Percentiles rank a stretch among this genome's conserved stretches.
phyloP scores from a whole-genome alignment of 1,140 invertebrate genomes.

The Orchesella cincta region DNA sequence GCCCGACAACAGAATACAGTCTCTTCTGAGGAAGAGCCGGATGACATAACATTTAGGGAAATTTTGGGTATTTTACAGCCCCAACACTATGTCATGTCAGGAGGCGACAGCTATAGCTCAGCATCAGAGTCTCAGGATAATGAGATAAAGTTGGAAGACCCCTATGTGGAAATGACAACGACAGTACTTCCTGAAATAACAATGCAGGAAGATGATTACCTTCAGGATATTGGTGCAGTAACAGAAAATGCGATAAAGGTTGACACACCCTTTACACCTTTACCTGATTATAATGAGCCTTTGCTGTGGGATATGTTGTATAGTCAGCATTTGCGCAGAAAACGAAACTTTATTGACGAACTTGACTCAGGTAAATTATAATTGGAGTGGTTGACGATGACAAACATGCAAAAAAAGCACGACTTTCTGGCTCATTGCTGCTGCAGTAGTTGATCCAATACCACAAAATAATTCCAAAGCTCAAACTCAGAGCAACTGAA shows the following conservation, averaged over 20 bases:
- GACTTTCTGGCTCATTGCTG: conserved; percentile 11
- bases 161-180: no score
- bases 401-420: background rate
- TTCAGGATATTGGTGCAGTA: background rate
- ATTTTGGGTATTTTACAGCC: background rate
- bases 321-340: background rate
- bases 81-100: no score
- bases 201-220: background rate
- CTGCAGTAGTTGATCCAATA: no score
- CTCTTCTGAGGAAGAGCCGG: background rate
- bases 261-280: background rate
- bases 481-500: no score
- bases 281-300: conserved; percentile 4
- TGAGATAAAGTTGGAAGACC: no score
- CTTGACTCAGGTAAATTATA: conserved; percentile 1
- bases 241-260: conserved; percentile 10
- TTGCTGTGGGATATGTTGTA: background rate
- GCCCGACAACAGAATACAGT: background rate
- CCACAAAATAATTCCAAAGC: no score
- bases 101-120: no score
- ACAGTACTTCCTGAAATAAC: background rate
- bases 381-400: conserved; percentile 1
- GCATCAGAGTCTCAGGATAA: no score
- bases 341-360: background rate
- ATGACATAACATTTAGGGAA: background rate